A percentile compares a stretch with the other conserved stretches of the same genome.
Evolutionary conservation across 2,797 vertebrate genomes (phyloP).

Genomic region (Takifugu rubripes): DNA sequence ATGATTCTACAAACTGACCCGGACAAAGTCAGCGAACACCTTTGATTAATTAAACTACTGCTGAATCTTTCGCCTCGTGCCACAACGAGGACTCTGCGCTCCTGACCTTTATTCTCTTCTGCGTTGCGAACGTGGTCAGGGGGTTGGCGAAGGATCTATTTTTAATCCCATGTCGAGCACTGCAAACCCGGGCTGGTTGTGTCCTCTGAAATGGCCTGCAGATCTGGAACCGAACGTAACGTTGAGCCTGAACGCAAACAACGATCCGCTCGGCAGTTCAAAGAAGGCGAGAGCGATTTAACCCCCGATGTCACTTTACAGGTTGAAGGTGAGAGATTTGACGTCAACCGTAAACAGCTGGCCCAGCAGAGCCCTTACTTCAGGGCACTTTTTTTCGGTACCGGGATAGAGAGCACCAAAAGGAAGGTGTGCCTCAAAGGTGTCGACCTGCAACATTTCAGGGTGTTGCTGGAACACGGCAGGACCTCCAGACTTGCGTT

Average conservation of each 20-base stretch:
- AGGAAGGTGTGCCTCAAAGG: conserved; percentile 77
- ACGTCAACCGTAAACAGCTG: conserved; percentile 77
- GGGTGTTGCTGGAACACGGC: conserved; percentile 75
- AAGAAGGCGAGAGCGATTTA: conserved; percentile 34
- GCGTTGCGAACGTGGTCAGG: conserved; percentile 20
- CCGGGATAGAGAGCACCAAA: conserved; percentile 75
- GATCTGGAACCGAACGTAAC: conserved; percentile 31
- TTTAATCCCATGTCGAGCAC: conserved; percentile 54
- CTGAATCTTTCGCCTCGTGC: rapidly evolving
- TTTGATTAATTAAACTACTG: neutral
- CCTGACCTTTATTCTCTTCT: conserved; percentile 43
- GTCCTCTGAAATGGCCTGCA: conserved; percentile 60
- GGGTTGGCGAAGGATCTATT: conserved; percentile 50
- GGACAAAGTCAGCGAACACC: neutral
- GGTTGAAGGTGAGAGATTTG: conserved; percentile 78
- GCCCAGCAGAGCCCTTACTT: conserved; percentile 85
- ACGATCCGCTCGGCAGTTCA: conserved; percentile 5
- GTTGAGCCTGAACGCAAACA: conserved; percentile 22
- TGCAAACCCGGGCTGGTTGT: conserved; percentile 33
- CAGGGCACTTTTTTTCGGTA: conserved; percentile 85
- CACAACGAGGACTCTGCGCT: conserved; percentile 44
- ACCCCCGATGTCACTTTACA: conserved; percentile 73
- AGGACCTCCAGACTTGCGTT: conserved; percentile 66
- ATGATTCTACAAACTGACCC: neutral
- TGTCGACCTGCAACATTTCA: conserved; percentile 71